Percentiles rank a stretch among this genome's conserved stretches.
These are phyloP conservation scores for Pyrocoelia pectoralis DNA, from an alignment of 2,888 invertebrate species.

Conservation along the genomic window DNA sequence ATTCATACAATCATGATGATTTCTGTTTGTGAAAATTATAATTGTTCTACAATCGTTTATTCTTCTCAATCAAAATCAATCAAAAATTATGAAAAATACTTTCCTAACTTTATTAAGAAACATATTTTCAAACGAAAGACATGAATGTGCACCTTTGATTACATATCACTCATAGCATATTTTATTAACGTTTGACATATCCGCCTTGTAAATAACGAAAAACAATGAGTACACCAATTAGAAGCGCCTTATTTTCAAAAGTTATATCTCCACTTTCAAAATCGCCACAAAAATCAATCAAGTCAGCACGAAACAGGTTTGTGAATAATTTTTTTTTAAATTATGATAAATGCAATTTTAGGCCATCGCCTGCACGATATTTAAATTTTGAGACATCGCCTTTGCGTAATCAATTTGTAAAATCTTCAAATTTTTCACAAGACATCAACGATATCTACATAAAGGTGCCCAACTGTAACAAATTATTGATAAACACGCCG, in stretches of 20 bases:
- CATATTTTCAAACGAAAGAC: too few species aligned
- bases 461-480: slow-evolving; percentile 15
- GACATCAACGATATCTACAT: background rate
- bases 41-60: too few species aligned
- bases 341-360: slow-evolving; percentile 9
- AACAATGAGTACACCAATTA: slow-evolving; percentile 34
- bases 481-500: slow-evolving; percentile 44
- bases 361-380: background rate
- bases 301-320: slow-evolving; percentile 4
- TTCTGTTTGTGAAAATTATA: too few species aligned
- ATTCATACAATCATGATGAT: too few species aligned
- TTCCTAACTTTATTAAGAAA: too few species aligned
- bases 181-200: too few species aligned
- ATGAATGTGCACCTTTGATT: too few species aligned
- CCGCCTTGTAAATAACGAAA: too few species aligned
- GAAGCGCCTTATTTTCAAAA: slow-evolving; percentile 29
- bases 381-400: background rate
- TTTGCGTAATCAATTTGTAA: background rate
- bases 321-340: too few species aligned
- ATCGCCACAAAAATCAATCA: background rate
- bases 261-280: slow-evolving; percentile 33
- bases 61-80: too few species aligned
- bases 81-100: too few species aligned
- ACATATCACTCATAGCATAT: too few species aligned
- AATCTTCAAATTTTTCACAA: background rate